Conservation (phyloP, 2,888 invertebrate genomes). For the Ormyrus pomaceus region DNA sequence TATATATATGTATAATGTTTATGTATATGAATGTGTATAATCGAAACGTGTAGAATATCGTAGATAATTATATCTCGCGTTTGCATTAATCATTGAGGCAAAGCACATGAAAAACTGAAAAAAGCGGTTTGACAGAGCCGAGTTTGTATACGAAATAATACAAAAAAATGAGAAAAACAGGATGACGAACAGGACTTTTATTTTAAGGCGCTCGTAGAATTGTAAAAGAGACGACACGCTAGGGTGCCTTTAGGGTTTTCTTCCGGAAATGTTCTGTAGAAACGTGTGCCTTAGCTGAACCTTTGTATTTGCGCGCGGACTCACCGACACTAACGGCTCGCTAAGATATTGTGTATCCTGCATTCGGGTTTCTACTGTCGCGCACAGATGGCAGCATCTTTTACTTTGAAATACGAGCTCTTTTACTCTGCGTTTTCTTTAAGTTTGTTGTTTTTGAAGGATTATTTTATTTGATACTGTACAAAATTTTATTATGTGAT, state of each 20-base stretch:
- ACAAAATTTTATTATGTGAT: too few relatives aligned
- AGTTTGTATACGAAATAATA: slow-evolving; percentile 50
- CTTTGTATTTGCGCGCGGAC: slow-evolving; percentile 34
- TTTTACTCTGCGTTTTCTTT: not conserved
- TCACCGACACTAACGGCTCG: slow-evolving; percentile 4
- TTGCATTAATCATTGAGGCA: slow-evolving; percentile 61
- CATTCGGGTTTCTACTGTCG: slow-evolving; percentile 8
- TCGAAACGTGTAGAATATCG: slow-evolving; percentile 53
- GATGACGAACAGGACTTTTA: slow-evolving; percentile 1
- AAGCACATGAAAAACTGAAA: slow-evolving; percentile 14
- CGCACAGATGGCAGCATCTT: slow-evolving; percentile 43
- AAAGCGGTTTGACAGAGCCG: slow-evolving; percentile 10
- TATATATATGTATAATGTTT: slow-evolving; percentile 56
- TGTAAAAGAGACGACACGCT: slow-evolving; percentile 54
- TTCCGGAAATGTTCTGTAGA: slow-evolving; percentile 63
- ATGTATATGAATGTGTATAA: slow-evolving; percentile 64
- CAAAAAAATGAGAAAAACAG: not conserved
- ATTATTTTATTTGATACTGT: too few relatives aligned
- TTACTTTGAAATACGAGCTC: slow-evolving; percentile 37
- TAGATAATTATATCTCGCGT: slow-evolving; percentile 61
- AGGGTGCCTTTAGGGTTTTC: slow-evolving; percentile 71
- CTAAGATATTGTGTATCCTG: slow-evolving; percentile 19
- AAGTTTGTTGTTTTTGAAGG: not conserved
- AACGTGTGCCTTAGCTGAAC: slow-evolving; percentile 72
- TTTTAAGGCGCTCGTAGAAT: slow-evolving; percentile 34